A percentile compares a stretch with the other conserved stretches of the same genome.
phyloP scores from a whole-genome alignment of 2,113 vertebrate genomes.

The Micronycteris hirsuta region DNA sequence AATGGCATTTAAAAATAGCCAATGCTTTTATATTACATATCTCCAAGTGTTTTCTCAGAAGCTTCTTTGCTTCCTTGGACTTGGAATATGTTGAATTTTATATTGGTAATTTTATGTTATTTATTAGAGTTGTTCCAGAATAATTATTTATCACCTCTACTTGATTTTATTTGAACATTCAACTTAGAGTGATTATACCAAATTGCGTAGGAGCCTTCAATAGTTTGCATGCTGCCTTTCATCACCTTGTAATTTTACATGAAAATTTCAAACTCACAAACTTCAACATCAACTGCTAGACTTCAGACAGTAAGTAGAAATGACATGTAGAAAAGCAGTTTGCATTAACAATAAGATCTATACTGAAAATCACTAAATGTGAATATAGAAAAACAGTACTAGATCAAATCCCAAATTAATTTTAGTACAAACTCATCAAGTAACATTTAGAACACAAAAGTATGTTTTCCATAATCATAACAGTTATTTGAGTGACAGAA shows the following conservation, averaged over 20 bases:
- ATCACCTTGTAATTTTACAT: constrained; percentile 26
- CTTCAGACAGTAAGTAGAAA: not conserved
- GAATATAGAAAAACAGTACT: not conserved
- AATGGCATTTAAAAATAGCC: not conserved
- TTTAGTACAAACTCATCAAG: not conserved
- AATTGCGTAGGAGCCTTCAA: not conserved
- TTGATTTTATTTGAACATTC: constrained; percentile 26
- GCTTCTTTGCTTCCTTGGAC: not conserved
- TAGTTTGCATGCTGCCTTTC: constrained; percentile 19
- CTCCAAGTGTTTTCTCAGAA: not conserved
- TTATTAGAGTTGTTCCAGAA: constrained; percentile 35
- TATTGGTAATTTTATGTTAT: constrained; percentile 9
- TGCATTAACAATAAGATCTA: constrained; percentile 41
- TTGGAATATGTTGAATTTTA: not conserved
- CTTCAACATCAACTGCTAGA: not conserved
- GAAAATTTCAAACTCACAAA: constrained; percentile 36
- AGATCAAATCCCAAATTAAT: not conserved
- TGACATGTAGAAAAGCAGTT: constrained; percentile 47
- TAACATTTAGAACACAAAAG: not conserved
- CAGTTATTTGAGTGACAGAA: not conserved
- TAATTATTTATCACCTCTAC: constrained; percentile 14
- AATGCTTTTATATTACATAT: not conserved
- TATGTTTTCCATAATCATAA: not conserved
- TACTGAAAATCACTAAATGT: constrained; percentile 33
- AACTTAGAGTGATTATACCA: constrained; percentile 40